Percentiles rank a stretch among this genome's conserved stretches.
These are phyloP conservation scores for Buteo buteo DNA, from an alignment of 2,113 vertebrate genomes.

Conservation along the genomic window DNA sequence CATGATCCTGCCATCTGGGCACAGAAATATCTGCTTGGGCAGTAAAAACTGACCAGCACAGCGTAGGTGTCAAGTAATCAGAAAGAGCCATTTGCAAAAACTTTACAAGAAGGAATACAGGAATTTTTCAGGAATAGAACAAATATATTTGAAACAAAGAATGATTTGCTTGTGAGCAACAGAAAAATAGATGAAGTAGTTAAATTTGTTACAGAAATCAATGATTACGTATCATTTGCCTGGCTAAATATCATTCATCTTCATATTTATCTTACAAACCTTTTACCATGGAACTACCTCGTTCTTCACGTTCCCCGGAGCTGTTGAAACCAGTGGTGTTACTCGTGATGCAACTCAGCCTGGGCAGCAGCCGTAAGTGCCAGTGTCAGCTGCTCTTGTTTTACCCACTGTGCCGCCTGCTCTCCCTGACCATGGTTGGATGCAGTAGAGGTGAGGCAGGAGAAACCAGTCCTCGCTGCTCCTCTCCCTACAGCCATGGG, in stretches of 20 bases:
- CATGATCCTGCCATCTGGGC: not conserved
- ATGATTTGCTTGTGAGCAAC: not conserved
- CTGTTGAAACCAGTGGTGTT: not conserved
- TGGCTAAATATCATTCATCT: not conserved
- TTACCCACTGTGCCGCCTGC: too few relatives aligned
- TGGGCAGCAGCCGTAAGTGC: not conserved
- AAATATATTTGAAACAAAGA: not conserved
- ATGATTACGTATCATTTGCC: fast-evolving
- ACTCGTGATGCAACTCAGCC: not conserved
- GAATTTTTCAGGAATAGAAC: not conserved
- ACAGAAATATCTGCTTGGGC: not conserved
- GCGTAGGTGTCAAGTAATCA: not conserved
- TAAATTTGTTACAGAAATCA: not conserved
- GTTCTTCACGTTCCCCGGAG: not conserved
- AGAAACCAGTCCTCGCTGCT: not conserved
- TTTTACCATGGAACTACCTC: not conserved
- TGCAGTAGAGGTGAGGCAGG: not conserved
- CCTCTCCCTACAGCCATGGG: not conserved
- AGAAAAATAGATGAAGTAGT: not conserved
- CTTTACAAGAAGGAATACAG: not conserved
- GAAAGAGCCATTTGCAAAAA: not conserved
- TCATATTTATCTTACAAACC: not conserved
- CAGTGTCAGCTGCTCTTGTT: not conserved
- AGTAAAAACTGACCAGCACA: not conserved
- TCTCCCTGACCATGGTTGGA: not conserved